Evolutionary conservation across 1,140 invertebrate species (phyloP).

Genomic region (Drosophila dunni): DNA sequence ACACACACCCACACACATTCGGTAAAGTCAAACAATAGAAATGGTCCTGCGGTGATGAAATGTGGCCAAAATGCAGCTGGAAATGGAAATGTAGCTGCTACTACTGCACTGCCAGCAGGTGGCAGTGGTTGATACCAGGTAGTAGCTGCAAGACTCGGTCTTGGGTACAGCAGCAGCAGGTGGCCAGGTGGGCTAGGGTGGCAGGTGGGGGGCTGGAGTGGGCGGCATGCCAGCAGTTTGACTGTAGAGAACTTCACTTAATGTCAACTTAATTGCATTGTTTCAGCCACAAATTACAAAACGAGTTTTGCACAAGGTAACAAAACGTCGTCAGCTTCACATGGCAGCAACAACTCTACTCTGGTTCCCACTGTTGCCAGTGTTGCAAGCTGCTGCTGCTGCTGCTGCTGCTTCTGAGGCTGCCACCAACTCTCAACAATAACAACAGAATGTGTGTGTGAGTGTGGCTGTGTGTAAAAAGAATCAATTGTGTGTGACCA

Average conservation of each 20-base stretch:
- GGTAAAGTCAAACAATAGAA: constrained; percentile 16
- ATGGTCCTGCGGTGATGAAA: constrained; percentile 16
- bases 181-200: too few species aligned
- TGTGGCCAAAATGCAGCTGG: constrained; percentile 4
- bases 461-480: constrained; percentile 66
- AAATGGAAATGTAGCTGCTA: constrained; percentile 24
- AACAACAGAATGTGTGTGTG: constrained; percentile 38
- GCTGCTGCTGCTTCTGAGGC: not conserved
- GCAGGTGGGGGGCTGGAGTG: too few species aligned
- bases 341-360: constrained; percentile 1
- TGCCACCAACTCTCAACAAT: constrained; percentile 47
- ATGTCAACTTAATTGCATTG: constrained; percentile 82
- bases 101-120: constrained; percentile 11
- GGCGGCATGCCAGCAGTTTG: not conserved
- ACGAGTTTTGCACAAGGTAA: constrained; percentile 75
- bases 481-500: constrained; percentile 82
- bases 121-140: not conserved
- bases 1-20: constrained; percentile 9
- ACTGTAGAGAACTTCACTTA: constrained; percentile 70
- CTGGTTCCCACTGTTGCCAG: constrained; percentile 8
- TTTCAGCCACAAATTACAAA: constrained; percentile 82
- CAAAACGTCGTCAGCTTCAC: constrained; percentile 66
- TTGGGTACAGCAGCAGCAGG: too few species aligned
- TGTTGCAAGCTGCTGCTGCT: not conserved
- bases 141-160: too few species aligned